Evolutionary conservation across 2,113 vertebrate species (phyloP).

Genomic region (Tachysurus vachellii): DNA sequence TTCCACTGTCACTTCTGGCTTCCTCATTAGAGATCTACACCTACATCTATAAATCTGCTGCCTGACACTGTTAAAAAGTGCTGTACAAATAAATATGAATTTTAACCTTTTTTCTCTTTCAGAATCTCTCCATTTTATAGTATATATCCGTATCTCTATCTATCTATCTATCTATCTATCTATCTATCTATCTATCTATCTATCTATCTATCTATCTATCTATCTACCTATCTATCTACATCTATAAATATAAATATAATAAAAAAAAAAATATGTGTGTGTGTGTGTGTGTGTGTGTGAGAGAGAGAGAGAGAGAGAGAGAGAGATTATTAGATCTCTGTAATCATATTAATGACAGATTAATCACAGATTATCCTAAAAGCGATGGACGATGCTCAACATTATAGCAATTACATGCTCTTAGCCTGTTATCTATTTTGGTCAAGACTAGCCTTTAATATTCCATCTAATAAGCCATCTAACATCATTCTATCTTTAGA

Average conservation of each 20-base stretch:
- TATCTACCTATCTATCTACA: not conserved
- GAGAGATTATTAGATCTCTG: too few species aligned
- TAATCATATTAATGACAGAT: too few species aligned
- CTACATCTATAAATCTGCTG: not conserved
- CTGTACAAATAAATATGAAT: not conserved
- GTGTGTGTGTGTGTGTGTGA: too few species aligned
- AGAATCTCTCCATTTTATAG: not conserved
- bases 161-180: too few species aligned
- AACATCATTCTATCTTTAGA: slow-evolving; percentile 23
- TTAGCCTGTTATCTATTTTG: not conserved
- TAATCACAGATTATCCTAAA: not conserved
- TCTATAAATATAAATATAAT: not conserved
- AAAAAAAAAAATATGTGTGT: too few species aligned
- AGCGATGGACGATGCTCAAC: not conserved
- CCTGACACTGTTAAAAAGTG: not conserved
- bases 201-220: too few species aligned
- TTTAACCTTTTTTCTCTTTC: not conserved
- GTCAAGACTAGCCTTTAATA: not conserved
- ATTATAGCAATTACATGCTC: not conserved
- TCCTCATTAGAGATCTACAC: not conserved
- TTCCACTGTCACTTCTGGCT: too few species aligned
- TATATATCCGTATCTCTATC: too few species aligned
- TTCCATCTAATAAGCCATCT: not conserved
- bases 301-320: too few species aligned
- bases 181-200: too few species aligned